Evolutionary conservation across 2,888 invertebrate species (phyloP), one percentile per base, ranked within the genome.

Genomic region (Junonia oenone): DNA sequence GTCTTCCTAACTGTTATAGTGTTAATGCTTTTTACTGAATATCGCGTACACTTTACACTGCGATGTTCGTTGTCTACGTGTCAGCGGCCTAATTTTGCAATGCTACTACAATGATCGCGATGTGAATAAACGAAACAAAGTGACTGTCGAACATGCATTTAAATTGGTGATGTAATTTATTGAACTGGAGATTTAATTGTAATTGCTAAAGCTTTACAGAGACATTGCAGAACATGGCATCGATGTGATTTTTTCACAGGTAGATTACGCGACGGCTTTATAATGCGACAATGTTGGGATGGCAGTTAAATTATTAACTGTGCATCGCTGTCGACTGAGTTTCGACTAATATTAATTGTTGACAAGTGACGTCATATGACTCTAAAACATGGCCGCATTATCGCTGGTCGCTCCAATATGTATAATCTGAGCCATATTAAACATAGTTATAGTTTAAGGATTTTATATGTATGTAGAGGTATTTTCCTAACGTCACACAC

Each of bases 101-200:
- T 81, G 87, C 85, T 85, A 78, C 81, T 77, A 78, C 83, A 86
- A 83, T 83, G 80, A 80, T 72, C 57, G 51, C 33, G 58, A 51
- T 47, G 14, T 56, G 40, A 47, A 37, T 37, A 37, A 40, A 35
- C 40, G 43, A 45, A 59, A 50, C 47, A 38, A 80, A 74, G 68
- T 69, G 82, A 83, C 83, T 83, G 83, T 83, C 78, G 71, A 75
- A 76, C 65, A 68, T 83, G 88, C 87, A 87, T 88, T 87, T 89
- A 87, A 68, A 71, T 78, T 77, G 77, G 71, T 75, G 71, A 66
- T 70, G 70, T 77, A 69, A 78, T 79, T 81, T 77, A 81, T 79
- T 78, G 69, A 72, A 76, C 73, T 72, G 75, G 73, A 72, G 70
- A 72, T 69, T 68, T 69, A 70, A 66, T 68, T 69, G 58, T 65